Percentiles rank a stretch among this genome's conserved stretches.
phyloP scores from a whole-genome alignment of 1,140 invertebrate genomes.

The Bombus terrestris region DNA sequence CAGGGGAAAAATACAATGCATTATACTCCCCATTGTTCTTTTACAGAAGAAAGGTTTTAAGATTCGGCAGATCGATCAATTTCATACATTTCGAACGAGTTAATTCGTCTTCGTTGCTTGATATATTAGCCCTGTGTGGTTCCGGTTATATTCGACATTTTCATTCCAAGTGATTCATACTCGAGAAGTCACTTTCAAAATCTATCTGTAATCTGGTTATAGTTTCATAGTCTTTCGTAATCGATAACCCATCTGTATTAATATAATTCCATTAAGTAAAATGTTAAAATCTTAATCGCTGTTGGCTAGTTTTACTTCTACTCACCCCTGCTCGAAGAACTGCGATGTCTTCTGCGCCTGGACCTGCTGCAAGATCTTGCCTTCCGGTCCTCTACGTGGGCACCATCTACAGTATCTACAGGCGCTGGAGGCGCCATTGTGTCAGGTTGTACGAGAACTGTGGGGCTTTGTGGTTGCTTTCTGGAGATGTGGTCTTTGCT shows the following conservation, averaged over 20 bases:
- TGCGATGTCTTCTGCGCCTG: constrained; percentile 67
- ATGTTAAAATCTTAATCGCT: not conserved
- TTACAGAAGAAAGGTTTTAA: no score
- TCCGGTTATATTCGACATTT: not conserved
- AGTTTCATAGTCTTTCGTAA: not conserved
- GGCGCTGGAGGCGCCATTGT: constrained; percentile 70
- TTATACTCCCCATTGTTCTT: no score
- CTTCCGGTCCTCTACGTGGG: constrained; percentile 51
- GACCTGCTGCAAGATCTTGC: constrained; percentile 43
- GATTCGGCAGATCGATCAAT: no score
- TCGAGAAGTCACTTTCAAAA: not conserved
- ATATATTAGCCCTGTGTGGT: not conserved
- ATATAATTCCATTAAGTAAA: no score
- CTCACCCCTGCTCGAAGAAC: constrained; percentile 64
- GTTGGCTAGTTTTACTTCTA: not conserved
- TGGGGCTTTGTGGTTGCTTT: constrained; percentile 45
- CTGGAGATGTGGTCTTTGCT: constrained; percentile 14
- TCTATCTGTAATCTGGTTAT: not conserved
- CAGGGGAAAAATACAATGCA: no score
- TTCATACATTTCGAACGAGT: not conserved
- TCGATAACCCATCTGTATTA: no score
- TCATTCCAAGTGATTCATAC: not conserved
- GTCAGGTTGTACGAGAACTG: constrained; percentile 62
- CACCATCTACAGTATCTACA: constrained; percentile 62
- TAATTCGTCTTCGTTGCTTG: not conserved